Evolutionary conservation across 2,797 vertebrate species (phyloP).

Genomic region (Myiotriccus ornatus): DNA sequence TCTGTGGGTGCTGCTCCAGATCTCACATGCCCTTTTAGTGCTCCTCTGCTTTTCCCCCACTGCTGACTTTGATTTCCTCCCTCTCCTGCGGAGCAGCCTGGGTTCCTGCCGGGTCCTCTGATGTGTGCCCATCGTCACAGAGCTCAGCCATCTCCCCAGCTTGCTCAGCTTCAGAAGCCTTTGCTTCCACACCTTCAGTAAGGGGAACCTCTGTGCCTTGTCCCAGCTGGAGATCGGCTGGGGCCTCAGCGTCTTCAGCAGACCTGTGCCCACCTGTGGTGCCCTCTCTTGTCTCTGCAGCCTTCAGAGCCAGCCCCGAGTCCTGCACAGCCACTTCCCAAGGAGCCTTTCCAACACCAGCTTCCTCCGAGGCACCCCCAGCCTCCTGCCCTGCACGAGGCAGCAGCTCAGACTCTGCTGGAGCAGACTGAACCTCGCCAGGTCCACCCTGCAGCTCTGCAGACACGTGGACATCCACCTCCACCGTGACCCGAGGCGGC

Average conservation of each 20-base stretch:
- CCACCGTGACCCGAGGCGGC: background rate
- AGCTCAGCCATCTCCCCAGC: background rate
- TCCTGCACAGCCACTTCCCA: background rate
- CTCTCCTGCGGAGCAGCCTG: background rate
- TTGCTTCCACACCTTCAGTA: background rate
- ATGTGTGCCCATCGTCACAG: background rate
- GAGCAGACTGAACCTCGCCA: background rate
- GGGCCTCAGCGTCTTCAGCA: background rate
- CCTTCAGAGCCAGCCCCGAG: background rate
- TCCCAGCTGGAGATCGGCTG: background rate
- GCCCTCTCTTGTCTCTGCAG: background rate
- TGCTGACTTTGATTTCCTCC: background rate
- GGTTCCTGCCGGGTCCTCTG: background rate
- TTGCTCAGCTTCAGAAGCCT: background rate
- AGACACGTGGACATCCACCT: constrained; percentile 10
- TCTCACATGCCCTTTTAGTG: background rate
- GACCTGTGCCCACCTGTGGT: accelerated
- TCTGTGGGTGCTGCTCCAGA: accelerated
- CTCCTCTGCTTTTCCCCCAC: background rate
- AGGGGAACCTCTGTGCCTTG: background rate
- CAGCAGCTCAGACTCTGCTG: accelerated
- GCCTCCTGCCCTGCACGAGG: background rate
- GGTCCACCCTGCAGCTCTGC: background rate
- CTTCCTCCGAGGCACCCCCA: background rate
- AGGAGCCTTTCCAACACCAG: background rate